These are phyloP conservation scores for Cheilinus undulatus DNA, from an alignment of 2,113 vertebrate genomes.

Conservation along the genomic window DNA sequence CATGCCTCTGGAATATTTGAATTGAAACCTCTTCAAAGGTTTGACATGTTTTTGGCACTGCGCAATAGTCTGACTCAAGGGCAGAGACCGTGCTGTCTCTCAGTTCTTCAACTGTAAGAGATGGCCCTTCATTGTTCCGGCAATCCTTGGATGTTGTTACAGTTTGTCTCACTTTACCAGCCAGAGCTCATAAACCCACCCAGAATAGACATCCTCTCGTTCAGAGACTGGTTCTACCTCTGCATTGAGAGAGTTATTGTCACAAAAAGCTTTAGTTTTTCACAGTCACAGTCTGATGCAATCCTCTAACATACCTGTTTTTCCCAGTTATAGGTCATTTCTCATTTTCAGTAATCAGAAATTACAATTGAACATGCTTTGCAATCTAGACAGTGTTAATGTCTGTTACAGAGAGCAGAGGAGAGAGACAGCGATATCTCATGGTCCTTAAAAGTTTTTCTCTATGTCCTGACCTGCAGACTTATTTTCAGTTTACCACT, in stretches of 20 bases:
- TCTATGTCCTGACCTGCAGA: too few relatives aligned
- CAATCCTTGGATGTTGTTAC: slow-evolving; percentile 4
- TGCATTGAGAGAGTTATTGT: slow-evolving; percentile 32
- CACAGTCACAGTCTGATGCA: slow-evolving; percentile 18
- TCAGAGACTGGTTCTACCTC: background rate
- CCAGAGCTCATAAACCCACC: slow-evolving; percentile 14
- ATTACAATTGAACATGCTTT: too few relatives aligned
- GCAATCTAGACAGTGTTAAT: too few relatives aligned
- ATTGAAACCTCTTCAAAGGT: background rate
- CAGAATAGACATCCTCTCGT: slow-evolving; percentile 31
- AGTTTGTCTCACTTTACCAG: slow-evolving; percentile 16
- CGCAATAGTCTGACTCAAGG: background rate
- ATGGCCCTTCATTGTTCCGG: background rate
- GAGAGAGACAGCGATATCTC: too few relatives aligned
- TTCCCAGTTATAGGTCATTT: too few relatives aligned
- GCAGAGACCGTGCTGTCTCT: background rate
- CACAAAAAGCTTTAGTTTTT: slow-evolving; percentile 17
- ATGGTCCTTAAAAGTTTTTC: too few relatives aligned
- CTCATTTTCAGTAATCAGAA: too few relatives aligned
- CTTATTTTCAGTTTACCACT: too few relatives aligned
- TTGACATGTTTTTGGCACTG: background rate
- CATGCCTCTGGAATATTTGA: background rate
- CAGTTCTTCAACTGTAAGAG: background rate
- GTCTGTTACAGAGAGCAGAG: too few relatives aligned
- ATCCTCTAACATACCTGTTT: too few relatives aligned